A percentile compares a stretch with the other conserved stretches of the same genome.
These are phyloP conservation scores for Numenius arquata DNA, from an alignment of 2,113 vertebrate species.

Conservation along the genomic window DNA sequence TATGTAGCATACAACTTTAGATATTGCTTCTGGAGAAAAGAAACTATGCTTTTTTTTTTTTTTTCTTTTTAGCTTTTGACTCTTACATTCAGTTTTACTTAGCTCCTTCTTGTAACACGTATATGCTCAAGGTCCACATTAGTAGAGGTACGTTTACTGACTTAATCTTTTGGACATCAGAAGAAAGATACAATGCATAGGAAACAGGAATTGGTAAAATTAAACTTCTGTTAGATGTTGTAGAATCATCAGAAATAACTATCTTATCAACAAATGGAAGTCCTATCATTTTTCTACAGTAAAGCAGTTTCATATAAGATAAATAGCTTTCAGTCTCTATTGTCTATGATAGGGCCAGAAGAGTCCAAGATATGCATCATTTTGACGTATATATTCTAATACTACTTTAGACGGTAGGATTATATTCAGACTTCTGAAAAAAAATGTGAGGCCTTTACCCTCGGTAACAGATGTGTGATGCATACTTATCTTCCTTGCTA, in stretches of 20 bases:
- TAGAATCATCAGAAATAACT: conserved; percentile 66
- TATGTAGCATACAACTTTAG: background rate
- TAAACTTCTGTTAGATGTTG: conserved; percentile 41
- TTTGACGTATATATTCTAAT: conserved; percentile 72
- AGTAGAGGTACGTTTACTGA: conserved; percentile 41
- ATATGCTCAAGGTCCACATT: conserved; percentile 14
- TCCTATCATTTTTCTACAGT: conserved; percentile 70
- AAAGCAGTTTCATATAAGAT: conserved; percentile 70
- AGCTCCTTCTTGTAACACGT: background rate
- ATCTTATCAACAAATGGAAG: conserved; percentile 70
- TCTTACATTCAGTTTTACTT: background rate
- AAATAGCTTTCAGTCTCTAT: conserved; percentile 72
- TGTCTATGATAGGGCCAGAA: conserved; percentile 55
- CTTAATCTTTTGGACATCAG: conserved; percentile 60
- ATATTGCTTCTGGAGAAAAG: background rate
- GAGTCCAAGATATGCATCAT: conserved; percentile 64
- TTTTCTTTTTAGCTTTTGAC: conserved; percentile 2
- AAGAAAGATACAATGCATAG: conserved; percentile 39
- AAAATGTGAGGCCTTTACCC: conserved; percentile 20
- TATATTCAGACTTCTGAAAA: conserved; percentile 52
- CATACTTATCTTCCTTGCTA: conserved; percentile 1
- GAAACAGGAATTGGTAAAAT: conserved; percentile 58
- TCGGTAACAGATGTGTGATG: conserved; percentile 7
- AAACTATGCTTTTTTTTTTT: background rate
- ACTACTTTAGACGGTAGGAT: conserved; percentile 48